Evolutionary conservation across 2,113 vertebrate species (phyloP).

Genomic region (Pseudorhombus dupliciocellatus): DNA sequence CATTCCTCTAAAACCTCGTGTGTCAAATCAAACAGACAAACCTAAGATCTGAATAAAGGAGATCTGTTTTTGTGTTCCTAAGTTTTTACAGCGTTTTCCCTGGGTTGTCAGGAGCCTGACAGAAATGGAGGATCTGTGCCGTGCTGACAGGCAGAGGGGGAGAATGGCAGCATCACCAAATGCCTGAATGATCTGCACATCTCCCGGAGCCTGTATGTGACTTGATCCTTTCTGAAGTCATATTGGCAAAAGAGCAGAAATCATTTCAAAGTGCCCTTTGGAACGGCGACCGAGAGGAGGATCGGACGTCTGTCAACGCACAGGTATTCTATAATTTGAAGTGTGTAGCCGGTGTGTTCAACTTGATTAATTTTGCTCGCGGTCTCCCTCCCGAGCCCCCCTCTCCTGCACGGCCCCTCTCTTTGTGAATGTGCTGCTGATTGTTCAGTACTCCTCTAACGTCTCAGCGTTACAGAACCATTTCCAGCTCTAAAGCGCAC

Average conservation of each 20-base stretch:
- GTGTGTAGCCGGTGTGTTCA: constrained; percentile 35
- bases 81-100: background rate
- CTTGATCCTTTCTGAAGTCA: constrained; percentile 43
- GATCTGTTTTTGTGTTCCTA: background rate
- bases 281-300: constrained; percentile 13
- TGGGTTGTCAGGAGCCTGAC: background rate
- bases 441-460: constrained; percentile 38
- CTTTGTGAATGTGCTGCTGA: constrained; percentile 48
- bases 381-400: constrained; percentile 19
- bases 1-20: too few relatives aligned
- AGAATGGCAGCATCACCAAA: constrained; percentile 26
- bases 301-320: constrained; percentile 26
- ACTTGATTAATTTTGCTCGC: constrained; percentile 36
- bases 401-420: constrained; percentile 16
- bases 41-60: background rate
- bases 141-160: constrained; percentile 30
- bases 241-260: constrained; percentile 36
- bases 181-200: constrained; percentile 34
- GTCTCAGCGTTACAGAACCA: constrained; percentile 30
- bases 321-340: constrained; percentile 31
- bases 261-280: constrained; percentile 37
- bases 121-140: constrained; percentile 16
- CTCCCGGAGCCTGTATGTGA: constrained; percentile 17
- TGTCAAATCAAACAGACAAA: too few relatives aligned
- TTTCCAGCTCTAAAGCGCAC: constrained; percentile 52